Percentiles rank a stretch among this genome's conserved stretches.
Conservation (phyloP, 2,113 vertebrate species). For the Guaruba guarouba region DNA sequence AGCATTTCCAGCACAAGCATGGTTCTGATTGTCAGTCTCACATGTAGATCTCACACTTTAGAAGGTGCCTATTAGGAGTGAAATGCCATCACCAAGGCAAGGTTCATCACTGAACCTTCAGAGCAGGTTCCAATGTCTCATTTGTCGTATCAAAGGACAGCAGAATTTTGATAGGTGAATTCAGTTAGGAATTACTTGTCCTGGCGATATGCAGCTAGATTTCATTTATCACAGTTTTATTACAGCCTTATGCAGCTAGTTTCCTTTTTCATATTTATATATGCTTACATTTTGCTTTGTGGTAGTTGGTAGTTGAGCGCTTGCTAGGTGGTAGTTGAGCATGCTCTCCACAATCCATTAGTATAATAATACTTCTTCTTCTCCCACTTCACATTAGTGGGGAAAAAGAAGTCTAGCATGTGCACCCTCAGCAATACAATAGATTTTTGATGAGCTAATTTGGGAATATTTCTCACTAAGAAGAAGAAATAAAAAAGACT, state of each 20-base stretch:
- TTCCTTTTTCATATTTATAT: background rate
- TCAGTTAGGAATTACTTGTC: background rate
- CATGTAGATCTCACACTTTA: background rate
- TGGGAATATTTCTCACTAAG: background rate
- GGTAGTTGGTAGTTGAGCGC: background rate
- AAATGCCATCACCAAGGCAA: background rate
- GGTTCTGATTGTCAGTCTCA: background rate
- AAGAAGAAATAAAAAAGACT: background rate
- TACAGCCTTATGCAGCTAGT: background rate
- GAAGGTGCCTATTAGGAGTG: background rate
- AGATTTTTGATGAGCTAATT: slow-evolving; percentile 7
- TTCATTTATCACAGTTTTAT: background rate
- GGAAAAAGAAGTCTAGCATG: background rate
- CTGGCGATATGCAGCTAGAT: background rate
- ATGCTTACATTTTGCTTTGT: background rate
- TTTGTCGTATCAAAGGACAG: background rate
- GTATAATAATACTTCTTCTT: background rate
- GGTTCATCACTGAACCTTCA: background rate
- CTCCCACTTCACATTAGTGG: background rate
- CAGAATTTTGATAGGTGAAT: background rate
- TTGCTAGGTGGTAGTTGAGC: background rate
- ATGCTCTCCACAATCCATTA: background rate
- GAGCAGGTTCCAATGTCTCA: background rate
- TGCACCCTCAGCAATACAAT: background rate
- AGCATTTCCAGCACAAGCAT: background rate